Base-by-base conservation (phyloP, 2,888 invertebrate genomes). In the Phalera bucephala region DNA sequence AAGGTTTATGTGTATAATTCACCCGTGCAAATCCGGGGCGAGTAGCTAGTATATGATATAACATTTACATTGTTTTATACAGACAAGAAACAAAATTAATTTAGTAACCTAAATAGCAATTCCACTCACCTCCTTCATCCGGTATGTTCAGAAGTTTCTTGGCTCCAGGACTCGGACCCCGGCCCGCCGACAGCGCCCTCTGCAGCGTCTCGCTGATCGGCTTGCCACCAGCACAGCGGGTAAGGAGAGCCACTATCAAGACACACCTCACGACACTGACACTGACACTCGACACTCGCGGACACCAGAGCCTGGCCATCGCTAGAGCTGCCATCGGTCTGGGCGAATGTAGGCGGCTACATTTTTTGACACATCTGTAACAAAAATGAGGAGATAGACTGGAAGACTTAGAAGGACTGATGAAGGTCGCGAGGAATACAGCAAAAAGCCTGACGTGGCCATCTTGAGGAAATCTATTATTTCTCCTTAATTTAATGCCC, bases 191-290 rank as follows among this genome's bases (percentile, higher is more conserved):
- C 70, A 90, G 69, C 63, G 90, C 90, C 64, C 90, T 64, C 73
- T 90, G 90, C 57, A 91, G 66, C 46, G 90, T 91, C 72, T 91
- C 90, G 62, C 90, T 91, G 64, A 91, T 90, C 56, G 88, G 88
- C 71, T 87, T 88, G 4, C 77, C 80, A 30, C 70, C 68, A 36
- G 58, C 78, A 40, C 72, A 68, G 52, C 69, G 70, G 34, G 67
- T 69, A 19, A 66, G 50, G 71, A 81, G 67, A 36, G 69, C 34
- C 71, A 80, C 69, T 33, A 80, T 55, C 73, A 83, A 64, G 28
- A 71, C 23, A 64, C 75, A 72, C 61, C 63, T 45, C 74, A 77
- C 64, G 33, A 73, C 69, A 75, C 73, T 64, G 31, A 47, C 56
- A 65, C 64, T 53, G 39, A 52, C 60, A 57, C 64, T 31, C 27